A percentile compares a stretch with the other conserved stretches of the same genome.
phyloP scores from a whole-genome alignment of 2,113 vertebrate genomes.

The Prinia subflava region DNA sequence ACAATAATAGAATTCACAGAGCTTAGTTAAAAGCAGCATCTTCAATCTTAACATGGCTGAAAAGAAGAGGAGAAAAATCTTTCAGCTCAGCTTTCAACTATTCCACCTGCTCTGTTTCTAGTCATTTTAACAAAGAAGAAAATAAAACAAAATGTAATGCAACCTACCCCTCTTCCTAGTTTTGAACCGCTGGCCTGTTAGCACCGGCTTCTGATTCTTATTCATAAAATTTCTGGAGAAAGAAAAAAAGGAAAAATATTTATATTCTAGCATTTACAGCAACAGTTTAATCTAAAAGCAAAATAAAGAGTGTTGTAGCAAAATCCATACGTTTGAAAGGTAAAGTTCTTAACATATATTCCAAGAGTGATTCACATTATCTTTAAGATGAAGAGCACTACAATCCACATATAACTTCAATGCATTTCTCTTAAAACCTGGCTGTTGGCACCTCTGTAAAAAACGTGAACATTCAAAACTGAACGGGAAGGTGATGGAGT shows the following conservation, averaged over 20 bases:
- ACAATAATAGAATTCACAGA: neutral
- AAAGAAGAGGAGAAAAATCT: neutral
- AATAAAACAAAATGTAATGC: neutral
- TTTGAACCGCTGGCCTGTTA: conserved; percentile 96
- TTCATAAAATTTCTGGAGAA: conserved; percentile 92
- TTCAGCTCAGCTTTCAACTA: neutral
- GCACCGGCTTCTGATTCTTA: conserved; percentile 97
- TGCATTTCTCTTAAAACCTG: neutral
- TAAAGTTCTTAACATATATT: neutral
- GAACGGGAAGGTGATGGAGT: neutral
- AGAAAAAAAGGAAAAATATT: conserved; percentile 14
- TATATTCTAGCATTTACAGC: neutral
- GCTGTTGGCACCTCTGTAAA: neutral
- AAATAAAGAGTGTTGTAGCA: neutral
- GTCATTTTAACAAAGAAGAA: neutral
- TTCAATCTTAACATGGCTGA: neutral
- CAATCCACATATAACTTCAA: neutral
- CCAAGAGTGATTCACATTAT: neutral
- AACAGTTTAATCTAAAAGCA: neutral
- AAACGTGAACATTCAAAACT: fast-evolving
- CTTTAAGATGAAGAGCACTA: neutral
- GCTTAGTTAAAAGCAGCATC: neutral
- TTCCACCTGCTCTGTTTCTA: neutral
- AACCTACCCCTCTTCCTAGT: conserved; percentile 94
- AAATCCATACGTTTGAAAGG: neutral